A percentile compares a stretch with the other conserved stretches of the same genome.
phyloP scores from a whole-genome alignment of 2,797 vertebrate genomes.

The Sphaeramia orbicularis region DNA sequence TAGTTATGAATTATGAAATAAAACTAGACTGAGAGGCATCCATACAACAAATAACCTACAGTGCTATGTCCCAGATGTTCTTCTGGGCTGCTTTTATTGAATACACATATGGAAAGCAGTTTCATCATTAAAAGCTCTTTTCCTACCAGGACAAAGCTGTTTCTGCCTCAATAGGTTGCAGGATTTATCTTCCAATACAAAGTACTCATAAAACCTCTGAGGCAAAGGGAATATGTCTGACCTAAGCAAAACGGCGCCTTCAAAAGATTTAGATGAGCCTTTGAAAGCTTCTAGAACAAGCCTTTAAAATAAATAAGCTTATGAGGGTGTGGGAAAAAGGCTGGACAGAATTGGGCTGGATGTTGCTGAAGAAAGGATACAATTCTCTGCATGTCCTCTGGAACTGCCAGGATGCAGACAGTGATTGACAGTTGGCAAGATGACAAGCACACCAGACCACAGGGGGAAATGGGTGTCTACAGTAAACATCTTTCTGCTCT shows the following conservation, averaged over 20 bases:
- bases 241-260: slow-evolving; percentile 67
- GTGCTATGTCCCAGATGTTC: slow-evolving; percentile 16
- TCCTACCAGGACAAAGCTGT: slow-evolving; percentile 39
- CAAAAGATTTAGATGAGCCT: slow-evolving; percentile 64
- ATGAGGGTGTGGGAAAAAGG: slow-evolving; percentile 44
- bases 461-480: slow-evolving; percentile 46
- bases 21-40: background rate
- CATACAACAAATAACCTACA: slow-evolving; percentile 28
- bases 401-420: slow-evolving; percentile 42
- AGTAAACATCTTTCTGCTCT: slow-evolving; percentile 54
- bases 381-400: slow-evolving; percentile 55
- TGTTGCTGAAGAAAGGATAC: slow-evolving; percentile 49
- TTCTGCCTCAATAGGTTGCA: slow-evolving; percentile 44
- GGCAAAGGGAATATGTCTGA: slow-evolving; percentile 61
- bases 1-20: slow-evolving; percentile 19
- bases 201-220: slow-evolving; percentile 54
- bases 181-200: slow-evolving; percentile 64
- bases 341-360: slow-evolving; percentile 50
- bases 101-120: slow-evolving; percentile 36
- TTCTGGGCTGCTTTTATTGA: slow-evolving; percentile 20
- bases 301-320: slow-evolving; percentile 30
- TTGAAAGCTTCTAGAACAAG: slow-evolving; percentile 55
- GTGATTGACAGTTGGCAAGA: slow-evolving; percentile 77
- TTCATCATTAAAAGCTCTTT: slow-evolving; percentile 44
- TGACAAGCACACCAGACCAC: slow-evolving; percentile 61